These are phyloP conservation scores for Lycophotia porphyrea DNA, from an alignment of 2,888 invertebrate species.

Conservation along the genomic window DNA sequence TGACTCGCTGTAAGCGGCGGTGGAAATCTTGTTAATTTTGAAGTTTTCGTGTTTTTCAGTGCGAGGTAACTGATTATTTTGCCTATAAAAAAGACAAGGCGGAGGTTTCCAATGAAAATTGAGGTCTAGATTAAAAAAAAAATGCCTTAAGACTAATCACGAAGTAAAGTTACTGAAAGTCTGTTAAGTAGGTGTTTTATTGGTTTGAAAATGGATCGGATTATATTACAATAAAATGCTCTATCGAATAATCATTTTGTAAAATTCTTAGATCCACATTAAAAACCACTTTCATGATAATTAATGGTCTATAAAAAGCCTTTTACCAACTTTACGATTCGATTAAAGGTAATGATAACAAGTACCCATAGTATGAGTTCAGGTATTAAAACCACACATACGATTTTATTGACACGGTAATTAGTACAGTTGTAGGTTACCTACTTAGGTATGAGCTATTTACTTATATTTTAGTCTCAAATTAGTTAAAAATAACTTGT, in stretches of 20 bases:
- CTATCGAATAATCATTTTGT: slow-evolving; percentile 33
- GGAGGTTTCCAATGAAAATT: slow-evolving; percentile 4
- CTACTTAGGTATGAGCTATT: not conserved
- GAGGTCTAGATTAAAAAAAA: not conserved
- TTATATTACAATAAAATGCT: slow-evolving; percentile 23
- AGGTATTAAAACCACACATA: slow-evolving; percentile 37
- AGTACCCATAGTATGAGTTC: not conserved
- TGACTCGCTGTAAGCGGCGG: slow-evolving; percentile 82
- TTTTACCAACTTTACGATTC: slow-evolving; percentile 48
- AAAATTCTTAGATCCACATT: slow-evolving; percentile 37
- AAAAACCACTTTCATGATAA: slow-evolving; percentile 41
- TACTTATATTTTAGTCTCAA: not conserved
- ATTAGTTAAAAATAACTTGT: not conserved
- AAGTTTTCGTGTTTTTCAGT: slow-evolving; percentile 62
- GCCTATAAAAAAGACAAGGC: slow-evolving; percentile 67
- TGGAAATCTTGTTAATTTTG: slow-evolving; percentile 68
- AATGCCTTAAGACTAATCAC: not conserved
- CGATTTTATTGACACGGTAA: slow-evolving; percentile 22
- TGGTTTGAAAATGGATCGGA: not conserved
- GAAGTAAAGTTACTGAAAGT: not conserved
- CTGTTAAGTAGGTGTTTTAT: not conserved
- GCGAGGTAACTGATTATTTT: slow-evolving; percentile 58
- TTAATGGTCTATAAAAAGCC: slow-evolving; percentile 42
- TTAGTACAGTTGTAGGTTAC: slow-evolving; percentile 1
- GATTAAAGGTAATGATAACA: slow-evolving; percentile 25